Conservation (phyloP, 2,113 vertebrate species). For the Oxyura jamaicensis region DNA sequence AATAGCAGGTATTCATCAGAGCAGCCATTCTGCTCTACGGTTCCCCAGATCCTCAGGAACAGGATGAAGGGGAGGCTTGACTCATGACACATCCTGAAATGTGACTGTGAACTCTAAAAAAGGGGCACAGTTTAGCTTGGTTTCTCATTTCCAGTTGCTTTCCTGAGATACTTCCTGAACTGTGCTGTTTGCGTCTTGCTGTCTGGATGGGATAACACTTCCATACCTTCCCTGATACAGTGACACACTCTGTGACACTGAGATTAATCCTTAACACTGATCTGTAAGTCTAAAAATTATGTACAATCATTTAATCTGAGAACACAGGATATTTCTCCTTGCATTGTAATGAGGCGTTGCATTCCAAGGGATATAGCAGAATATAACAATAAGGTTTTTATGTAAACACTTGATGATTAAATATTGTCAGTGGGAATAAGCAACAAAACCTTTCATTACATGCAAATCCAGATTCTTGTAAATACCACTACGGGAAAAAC, state of each 20-base stretch:
- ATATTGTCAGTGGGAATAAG: not conserved
- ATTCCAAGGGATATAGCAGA: not conserved
- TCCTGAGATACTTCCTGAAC: not conserved
- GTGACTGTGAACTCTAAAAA: not conserved
- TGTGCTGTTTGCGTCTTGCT: not conserved
- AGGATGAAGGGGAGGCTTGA: not conserved
- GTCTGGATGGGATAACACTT: not conserved
- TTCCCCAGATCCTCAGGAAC: not conserved
- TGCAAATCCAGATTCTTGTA: slow-evolving; percentile 20
- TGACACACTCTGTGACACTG: not conserved
- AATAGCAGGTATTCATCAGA: not conserved
- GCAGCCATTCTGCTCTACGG: not conserved
- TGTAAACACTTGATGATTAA: slow-evolving; percentile 20
- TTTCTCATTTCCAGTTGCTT: not conserved
- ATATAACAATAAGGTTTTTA: not conserved
- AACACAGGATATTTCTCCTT: not conserved
- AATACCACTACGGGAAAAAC: slow-evolving; percentile 3
- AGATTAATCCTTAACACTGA: not conserved
- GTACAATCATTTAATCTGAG: not conserved
- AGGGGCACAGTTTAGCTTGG: not conserved
- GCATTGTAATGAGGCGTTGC: not conserved
- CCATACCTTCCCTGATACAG: not conserved
- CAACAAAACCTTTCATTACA: slow-evolving; percentile 21
- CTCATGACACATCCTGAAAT: not conserved
- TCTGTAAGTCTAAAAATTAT: not conserved